Percentiles rank a stretch among this genome's conserved stretches.
phyloP scores from a whole-genome alignment of 2,888 invertebrate species.

The Troides oblongomaculatus region DNA sequence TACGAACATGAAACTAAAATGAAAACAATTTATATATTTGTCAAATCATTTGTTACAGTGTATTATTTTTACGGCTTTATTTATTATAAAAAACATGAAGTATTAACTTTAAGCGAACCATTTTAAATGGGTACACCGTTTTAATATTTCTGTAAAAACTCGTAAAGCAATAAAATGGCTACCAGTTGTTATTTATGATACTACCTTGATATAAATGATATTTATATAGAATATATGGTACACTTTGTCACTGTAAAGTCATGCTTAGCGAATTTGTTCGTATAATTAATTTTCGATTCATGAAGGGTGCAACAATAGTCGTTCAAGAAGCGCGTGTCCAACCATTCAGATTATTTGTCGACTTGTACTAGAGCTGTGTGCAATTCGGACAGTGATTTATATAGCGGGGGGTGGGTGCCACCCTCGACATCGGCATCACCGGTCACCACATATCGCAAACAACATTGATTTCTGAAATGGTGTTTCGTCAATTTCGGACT shows the following conservation, averaged over 20 bases:
- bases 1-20: background rate
- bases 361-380: constrained; percentile 67
- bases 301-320: constrained; percentile 59
- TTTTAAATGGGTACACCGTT: no score
- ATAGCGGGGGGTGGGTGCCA: constrained; percentile 73
- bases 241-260: constrained; percentile 34
- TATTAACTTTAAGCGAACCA: no score
- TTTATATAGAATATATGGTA: background rate
- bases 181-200: no score
- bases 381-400: constrained; percentile 80
- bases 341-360: constrained; percentile 42
- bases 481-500: constrained; percentile 41
- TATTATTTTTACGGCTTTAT: background rate
- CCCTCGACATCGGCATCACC: constrained; percentile 63
- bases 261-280: constrained; percentile 53
- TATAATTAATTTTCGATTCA: constrained; percentile 58
- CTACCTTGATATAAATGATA: background rate
- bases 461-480: constrained; percentile 76
- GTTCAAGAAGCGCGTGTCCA: constrained; percentile 56
- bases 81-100: no score
- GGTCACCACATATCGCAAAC: constrained; percentile 61
- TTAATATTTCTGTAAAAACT: no score
- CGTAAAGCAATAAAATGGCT: no score
- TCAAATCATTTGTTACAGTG: background rate
- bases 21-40: background rate